These are phyloP conservation scores for Gerris lacustris DNA, from an alignment of 2,888 invertebrate species.

Conservation along the genomic window DNA sequence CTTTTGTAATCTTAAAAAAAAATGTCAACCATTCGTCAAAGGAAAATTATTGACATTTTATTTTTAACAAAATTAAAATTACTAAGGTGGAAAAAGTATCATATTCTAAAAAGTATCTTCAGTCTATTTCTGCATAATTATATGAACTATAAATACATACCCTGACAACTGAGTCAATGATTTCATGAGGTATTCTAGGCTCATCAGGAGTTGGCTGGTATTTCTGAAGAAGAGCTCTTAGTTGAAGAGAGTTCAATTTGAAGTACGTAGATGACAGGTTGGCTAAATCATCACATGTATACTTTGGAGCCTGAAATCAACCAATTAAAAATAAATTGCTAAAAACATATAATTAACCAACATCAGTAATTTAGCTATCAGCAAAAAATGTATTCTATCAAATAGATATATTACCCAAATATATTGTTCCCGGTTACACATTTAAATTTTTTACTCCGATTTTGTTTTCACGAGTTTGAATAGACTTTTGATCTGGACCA, in stretches of 20 bases:
- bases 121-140: neutral
- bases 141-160: conserved; percentile 34
- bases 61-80: too few species aligned
- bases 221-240: conserved; percentile 69
- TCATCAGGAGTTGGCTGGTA: conserved; percentile 54
- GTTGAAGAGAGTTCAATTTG: conserved; percentile 90
- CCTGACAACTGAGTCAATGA: conserved; percentile 48
- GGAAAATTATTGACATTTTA: too few species aligned
- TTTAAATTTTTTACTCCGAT: too few species aligned
- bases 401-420: too few species aligned
- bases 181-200: conserved; percentile 46
- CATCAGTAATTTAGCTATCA: too few species aligned
- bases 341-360: neutral
- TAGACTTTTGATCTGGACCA: too few species aligned
- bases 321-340: conserved; percentile 16
- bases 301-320: conserved; percentile 55
- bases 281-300: conserved; percentile 74
- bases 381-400: too few species aligned
- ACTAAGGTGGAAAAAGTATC: too few species aligned
- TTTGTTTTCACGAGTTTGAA: too few species aligned
- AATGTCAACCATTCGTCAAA: too few species aligned
- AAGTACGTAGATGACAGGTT: conserved; percentile 85
- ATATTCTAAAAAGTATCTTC: neutral
- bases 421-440: too few species aligned
- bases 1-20: too few species aligned